Evolutionary conservation across 2,797 vertebrate species (phyloP).

Genomic region (Telmatherina bonti): DNA sequence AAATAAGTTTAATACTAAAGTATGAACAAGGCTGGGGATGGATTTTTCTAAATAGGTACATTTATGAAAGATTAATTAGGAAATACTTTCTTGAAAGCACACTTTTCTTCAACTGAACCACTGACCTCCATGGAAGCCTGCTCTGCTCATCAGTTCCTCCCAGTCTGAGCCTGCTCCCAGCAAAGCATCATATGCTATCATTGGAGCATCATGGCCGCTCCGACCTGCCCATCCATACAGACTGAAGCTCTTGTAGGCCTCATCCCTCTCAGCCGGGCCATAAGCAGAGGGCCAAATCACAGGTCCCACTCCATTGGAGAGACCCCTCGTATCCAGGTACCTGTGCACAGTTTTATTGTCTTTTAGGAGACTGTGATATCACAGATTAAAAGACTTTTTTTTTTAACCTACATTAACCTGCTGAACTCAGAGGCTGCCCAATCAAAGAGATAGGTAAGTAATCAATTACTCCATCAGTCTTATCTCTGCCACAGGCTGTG

Average conservation of each 20-base stretch:
- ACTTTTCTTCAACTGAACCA: background rate
- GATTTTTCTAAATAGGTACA: too few species aligned
- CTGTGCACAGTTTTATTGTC: slow-evolving; percentile 47
- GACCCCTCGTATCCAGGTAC: slow-evolving; percentile 79
- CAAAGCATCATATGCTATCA: slow-evolving; percentile 83
- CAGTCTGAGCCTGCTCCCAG: slow-evolving; percentile 76
- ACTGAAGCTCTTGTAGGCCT: slow-evolving; percentile 81
- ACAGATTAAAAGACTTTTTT: background rate
- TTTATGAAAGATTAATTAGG: background rate
- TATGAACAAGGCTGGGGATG: background rate
- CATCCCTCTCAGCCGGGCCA: slow-evolving; percentile 76
- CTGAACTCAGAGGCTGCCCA: background rate
- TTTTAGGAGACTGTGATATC: background rate
- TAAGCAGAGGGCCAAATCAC: slow-evolving; percentile 71
- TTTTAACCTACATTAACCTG: background rate
- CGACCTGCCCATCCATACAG: slow-evolving; percentile 81
- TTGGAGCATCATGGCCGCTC: slow-evolving; percentile 83
- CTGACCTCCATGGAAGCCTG: slow-evolving; percentile 81
- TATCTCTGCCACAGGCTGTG: slow-evolving; percentile 1
- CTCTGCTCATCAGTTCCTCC: slow-evolving; percentile 82
- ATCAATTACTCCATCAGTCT: slow-evolving; percentile 7
- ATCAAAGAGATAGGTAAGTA: background rate
- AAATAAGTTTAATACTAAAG: background rate
- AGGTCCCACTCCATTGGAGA: slow-evolving; percentile 75
- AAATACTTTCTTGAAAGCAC: background rate